Evolutionary conservation across 2,888 invertebrate genomes (phyloP).

Genomic region (Cacoxenus indagator): DNA sequence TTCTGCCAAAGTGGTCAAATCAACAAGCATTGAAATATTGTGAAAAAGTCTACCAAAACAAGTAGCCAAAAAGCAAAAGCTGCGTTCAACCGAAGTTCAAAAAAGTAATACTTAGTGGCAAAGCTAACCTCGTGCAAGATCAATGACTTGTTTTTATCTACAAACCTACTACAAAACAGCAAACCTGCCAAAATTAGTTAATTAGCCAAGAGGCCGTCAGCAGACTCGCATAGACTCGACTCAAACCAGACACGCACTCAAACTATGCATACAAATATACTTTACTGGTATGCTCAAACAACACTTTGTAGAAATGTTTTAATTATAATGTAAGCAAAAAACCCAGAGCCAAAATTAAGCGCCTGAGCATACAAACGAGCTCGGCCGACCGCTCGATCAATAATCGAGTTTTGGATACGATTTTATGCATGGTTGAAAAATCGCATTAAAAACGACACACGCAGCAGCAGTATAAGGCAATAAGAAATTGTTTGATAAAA

Average conservation of each 20-base stretch:
- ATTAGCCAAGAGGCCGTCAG: neutral
- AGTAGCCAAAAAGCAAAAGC: conserved; percentile 23
- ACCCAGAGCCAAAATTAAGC: neutral
- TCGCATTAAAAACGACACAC: too few species aligned
- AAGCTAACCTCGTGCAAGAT: conserved; percentile 47
- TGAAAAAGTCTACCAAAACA: conserved; percentile 31
- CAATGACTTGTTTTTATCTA: conserved; percentile 45
- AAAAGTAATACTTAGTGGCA: neutral
- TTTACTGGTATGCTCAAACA: neutral
- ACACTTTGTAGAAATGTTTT: neutral
- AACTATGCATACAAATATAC: conserved; percentile 1
- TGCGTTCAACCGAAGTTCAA: conserved; percentile 6
- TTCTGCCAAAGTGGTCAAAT: conserved; percentile 29
- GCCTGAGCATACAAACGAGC: conserved; percentile 4
- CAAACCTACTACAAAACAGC: conserved; percentile 17
- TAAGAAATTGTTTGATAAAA: too few species aligned
- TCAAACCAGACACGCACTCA: neutral
- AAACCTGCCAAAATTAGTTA: conserved; percentile 32
- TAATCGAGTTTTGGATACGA: neutral
- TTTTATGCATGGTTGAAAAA: too few species aligned
- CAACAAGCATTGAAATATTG: conserved; percentile 35
- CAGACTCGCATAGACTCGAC: neutral
- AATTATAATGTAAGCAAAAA: conserved; percentile 1
- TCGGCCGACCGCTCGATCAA: neutral
- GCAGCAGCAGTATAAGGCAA: too few species aligned